Conservation (phyloP, 2,113 vertebrate genomes). For the Vulpes lagopus region DNA sequence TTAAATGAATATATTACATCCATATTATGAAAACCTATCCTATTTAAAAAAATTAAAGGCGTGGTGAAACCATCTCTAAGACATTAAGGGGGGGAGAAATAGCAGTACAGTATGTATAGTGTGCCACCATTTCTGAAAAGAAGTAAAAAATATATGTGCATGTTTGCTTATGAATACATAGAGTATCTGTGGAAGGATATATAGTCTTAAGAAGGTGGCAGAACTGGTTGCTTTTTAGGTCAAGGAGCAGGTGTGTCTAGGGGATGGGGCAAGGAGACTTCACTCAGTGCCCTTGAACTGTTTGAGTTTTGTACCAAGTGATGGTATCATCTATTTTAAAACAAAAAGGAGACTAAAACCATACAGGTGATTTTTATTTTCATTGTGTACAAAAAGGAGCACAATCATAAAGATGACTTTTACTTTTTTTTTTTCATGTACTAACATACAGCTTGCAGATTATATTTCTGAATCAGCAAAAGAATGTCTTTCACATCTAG, state of each 20-base stretch:
- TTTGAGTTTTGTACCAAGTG: conserved; percentile 28
- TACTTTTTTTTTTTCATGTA: background rate
- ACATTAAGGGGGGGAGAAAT: background rate
- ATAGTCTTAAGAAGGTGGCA: background rate
- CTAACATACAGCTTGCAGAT: conserved; percentile 3
- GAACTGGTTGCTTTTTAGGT: conserved; percentile 7
- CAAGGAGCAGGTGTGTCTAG: background rate
- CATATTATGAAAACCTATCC: background rate
- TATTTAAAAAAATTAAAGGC: background rate
- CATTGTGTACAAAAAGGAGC: background rate
- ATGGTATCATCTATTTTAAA: conserved; percentile 50
- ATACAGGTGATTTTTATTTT: conserved; percentile 22
- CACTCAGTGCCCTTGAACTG: background rate
- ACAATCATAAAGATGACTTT: conserved; percentile 45
- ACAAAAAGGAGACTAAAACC: conserved; percentile 2
- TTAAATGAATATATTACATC: conserved; percentile 23
- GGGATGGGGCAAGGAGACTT: background rate
- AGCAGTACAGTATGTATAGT: background rate
- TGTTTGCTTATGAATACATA: conserved; percentile 42
- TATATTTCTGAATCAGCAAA: conserved; percentile 18
- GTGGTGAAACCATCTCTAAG: background rate
- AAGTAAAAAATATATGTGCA: background rate
- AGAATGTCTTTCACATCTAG: conserved; percentile 30
- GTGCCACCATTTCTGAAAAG: background rate
- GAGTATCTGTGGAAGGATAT: background rate